Evolutionary conservation across 2,797 vertebrate genomes (phyloP).

Genomic region (Micromesistius poutassou): DNA sequence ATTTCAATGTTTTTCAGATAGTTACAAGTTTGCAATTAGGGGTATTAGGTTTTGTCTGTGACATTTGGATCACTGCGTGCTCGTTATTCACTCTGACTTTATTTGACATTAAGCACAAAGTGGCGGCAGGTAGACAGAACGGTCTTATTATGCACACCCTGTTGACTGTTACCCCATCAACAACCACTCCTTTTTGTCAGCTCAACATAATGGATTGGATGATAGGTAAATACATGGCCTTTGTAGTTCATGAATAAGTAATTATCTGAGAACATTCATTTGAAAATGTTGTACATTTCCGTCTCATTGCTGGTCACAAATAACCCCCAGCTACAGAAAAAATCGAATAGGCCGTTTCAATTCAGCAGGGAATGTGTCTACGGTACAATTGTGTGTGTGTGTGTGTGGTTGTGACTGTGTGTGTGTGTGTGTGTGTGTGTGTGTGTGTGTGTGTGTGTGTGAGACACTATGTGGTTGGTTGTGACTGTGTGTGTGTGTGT

Average conservation of each 20-base stretch:
- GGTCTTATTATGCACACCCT: slow-evolving; percentile 40
- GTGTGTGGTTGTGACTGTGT: slow-evolving; percentile 18
- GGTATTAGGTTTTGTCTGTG: neutral
- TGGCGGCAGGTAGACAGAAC: slow-evolving; percentile 9
- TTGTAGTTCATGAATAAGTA: slow-evolving; percentile 48
- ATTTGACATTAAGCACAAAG: neutral
- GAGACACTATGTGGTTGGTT: too few relatives aligned
- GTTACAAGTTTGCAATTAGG: neutral
- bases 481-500: too few relatives aligned
- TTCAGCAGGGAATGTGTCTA: slow-evolving; percentile 17
- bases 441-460: neutral
- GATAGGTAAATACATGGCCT: slow-evolving; percentile 40
- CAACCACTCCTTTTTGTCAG: slow-evolving; percentile 47
- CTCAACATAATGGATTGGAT: slow-evolving; percentile 39
- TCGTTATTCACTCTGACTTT: neutral
- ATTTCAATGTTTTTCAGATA: neutral
- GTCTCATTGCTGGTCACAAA: slow-evolving; percentile 28
- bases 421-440: too few relatives aligned
- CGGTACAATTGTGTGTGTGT: slow-evolving; percentile 16
- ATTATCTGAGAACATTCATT: slow-evolving; percentile 33
- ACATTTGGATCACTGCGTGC: neutral
- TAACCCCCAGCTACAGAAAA: slow-evolving; percentile 39
- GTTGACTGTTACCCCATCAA: slow-evolving; percentile 44
- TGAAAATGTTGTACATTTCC: slow-evolving; percentile 16
- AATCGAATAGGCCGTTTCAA: slow-evolving; percentile 46